Percentiles rank a stretch among this genome's conserved stretches.
phyloP scores from a whole-genome alignment of 2,888 invertebrate genomes.

The Drosophila ochracea region DNA sequence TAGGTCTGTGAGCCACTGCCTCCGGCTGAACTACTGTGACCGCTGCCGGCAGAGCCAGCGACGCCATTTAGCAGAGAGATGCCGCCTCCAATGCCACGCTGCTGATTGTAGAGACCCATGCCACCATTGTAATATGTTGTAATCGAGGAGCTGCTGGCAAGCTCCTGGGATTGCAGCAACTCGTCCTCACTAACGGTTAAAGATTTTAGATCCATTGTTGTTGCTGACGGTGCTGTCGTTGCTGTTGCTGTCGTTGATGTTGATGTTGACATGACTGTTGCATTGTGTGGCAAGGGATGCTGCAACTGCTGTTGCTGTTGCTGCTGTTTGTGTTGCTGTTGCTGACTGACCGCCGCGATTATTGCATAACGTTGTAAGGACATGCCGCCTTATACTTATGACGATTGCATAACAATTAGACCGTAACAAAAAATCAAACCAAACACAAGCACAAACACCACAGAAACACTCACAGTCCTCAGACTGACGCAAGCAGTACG shows the following conservation, averaged over 20 bases:
- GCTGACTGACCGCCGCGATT: conserved; percentile 83
- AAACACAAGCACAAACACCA: neutral
- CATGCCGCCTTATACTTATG: conserved; percentile 84
- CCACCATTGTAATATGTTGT: conserved; percentile 83
- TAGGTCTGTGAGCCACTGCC: conserved; percentile 70
- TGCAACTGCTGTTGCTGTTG: conserved; percentile 29
- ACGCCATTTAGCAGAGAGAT: conserved; percentile 65
- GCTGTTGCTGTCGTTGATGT: conserved; percentile 46
- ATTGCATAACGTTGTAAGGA: conserved; percentile 89
- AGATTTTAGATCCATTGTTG: conserved; percentile 38
- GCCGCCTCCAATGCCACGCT: conserved; percentile 71
- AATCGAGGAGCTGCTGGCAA: conserved; percentile 74
- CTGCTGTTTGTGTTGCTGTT: conserved; percentile 4
- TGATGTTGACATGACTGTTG: conserved; percentile 57
- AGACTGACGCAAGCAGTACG: conserved; percentile 24
- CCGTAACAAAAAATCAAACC: conserved; percentile 47
- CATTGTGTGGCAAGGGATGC: conserved; percentile 40
- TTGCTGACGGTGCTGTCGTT: conserved; percentile 25
- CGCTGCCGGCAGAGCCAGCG: conserved; percentile 53
- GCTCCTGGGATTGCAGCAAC: conserved; percentile 43
- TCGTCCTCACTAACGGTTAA: conserved; percentile 29
- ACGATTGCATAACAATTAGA: conserved; percentile 77
- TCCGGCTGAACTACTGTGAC: conserved; percentile 35
- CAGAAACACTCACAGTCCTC: conserved; percentile 35
- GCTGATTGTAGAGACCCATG: conserved; percentile 82